Percentiles rank a stretch among this genome's conserved stretches.
Evolutionary conservation across 2,888 invertebrate species (phyloP).

Genomic region (Reticulitermes lucifugus): DNA sequence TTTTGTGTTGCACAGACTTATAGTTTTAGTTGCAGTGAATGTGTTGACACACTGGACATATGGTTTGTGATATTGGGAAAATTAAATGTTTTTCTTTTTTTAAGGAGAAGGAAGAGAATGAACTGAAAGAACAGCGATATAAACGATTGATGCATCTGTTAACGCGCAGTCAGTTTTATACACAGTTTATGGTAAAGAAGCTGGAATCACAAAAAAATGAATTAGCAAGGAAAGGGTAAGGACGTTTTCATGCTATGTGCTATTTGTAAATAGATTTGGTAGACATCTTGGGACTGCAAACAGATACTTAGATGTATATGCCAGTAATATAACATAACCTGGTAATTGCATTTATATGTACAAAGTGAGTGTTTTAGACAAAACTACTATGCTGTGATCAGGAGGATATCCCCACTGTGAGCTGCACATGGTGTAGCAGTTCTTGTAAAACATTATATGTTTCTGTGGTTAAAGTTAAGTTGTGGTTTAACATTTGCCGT

Average conservation of each 20-base stretch:
- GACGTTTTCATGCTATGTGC: not conserved
- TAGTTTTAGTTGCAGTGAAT: too few relatives aligned
- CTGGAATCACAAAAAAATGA: not conserved
- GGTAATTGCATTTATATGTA: too few relatives aligned
- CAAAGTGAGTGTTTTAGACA: too few relatives aligned
- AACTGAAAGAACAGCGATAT: conserved; percentile 17
- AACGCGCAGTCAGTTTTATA: conserved; percentile 37
- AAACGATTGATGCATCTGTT: conserved; percentile 38
- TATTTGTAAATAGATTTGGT: too few relatives aligned
- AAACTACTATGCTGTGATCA: too few relatives aligned
- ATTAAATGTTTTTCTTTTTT: not conserved
- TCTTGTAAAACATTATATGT: too few relatives aligned
- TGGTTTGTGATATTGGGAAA: not conserved
- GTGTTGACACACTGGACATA: too few relatives aligned
- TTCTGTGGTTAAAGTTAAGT: not conserved
- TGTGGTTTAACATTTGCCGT: not conserved
- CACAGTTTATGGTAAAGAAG: conserved; percentile 40
- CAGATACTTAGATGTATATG: too few relatives aligned
- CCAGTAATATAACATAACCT: too few relatives aligned
- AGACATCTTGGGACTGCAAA: too few relatives aligned
- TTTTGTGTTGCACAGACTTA: not conserved
- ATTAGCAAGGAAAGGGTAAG: not conserved
- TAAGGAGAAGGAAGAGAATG: conserved; percentile 19
- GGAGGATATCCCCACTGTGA: too few relatives aligned
- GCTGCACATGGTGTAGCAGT: too few relatives aligned